phyloP scores from a whole-genome alignment of 1,140 invertebrate species.

The Microvelia longipes region DNA sequence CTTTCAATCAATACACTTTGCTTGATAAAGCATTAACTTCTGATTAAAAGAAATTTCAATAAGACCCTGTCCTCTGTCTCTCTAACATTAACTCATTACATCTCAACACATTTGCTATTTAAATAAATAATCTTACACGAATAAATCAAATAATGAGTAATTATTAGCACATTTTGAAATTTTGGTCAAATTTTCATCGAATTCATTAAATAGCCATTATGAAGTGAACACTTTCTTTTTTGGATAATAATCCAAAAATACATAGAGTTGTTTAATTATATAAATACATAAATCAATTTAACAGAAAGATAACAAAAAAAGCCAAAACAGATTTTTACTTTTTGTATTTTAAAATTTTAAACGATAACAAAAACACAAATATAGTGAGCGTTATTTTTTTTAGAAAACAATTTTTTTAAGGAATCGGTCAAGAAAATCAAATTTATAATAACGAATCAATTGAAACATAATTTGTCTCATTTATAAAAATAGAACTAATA shows the following conservation, averaged over 20 bases:
- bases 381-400: not conserved
- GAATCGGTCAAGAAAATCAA: not conserved
- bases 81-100: not conserved
- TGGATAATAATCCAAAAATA: not conserved
- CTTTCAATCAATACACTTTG: not conserved
- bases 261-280: not conserved
- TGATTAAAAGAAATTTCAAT: not conserved
- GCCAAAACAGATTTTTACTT: not conserved
- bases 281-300: not conserved
- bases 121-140: not conserved
- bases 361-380: not conserved
- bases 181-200: not conserved
- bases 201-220: not conserved
- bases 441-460: not conserved
- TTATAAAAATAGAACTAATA: slow-evolving; percentile 1
- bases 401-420: not conserved
- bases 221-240: slow-evolving; percentile 1
- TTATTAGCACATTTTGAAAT: not conserved
- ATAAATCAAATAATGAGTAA: not conserved
- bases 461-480: too few species aligned
- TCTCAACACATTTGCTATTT: slow-evolving; percentile 11
- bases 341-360: too few species aligned
- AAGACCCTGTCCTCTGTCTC: slow-evolving; percentile 1
- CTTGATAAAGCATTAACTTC: not conserved
- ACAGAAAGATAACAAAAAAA: not conserved